Evolutionary conservation across 2,113 vertebrate species (phyloP).

Genomic region (Xenotilapia longispinis): DNA sequence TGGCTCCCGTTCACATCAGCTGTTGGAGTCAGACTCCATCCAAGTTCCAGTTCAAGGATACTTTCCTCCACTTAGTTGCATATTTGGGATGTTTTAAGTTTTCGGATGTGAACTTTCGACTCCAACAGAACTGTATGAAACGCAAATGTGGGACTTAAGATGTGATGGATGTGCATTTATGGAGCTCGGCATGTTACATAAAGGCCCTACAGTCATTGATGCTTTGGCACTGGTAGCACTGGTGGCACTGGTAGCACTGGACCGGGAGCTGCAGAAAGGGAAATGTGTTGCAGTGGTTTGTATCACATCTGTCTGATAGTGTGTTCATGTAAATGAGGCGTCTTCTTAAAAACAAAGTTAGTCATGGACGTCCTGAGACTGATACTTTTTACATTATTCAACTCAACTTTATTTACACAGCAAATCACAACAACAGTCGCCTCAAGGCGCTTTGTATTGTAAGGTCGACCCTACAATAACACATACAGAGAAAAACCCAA

Average conservation of each 20-base stretch:
- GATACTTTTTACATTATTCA: neutral
- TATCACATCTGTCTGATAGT: neutral
- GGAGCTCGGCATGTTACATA: neutral
- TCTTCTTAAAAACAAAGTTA: neutral
- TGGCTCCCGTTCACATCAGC: neutral
- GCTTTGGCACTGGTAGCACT: neutral
- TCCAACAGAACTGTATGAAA: neutral
- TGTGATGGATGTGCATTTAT: neutral
- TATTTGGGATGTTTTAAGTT: neutral
- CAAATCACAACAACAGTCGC: neutral
- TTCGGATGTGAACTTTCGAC: neutral
- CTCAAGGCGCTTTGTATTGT: rapidly evolving
- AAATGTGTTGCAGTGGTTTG: neutral
- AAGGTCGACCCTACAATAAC: neutral
- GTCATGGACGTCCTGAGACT: neutral
- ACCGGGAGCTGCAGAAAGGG: neutral
- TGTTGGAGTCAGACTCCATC: neutral
- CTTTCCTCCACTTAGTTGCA: neutral
- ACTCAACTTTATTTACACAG: neutral
- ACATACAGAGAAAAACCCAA: rapidly evolving
- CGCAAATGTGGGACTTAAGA: neutral
- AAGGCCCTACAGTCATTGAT: neutral
- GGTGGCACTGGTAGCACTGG: rapidly evolving
- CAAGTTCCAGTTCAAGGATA: neutral
- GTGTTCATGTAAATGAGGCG: neutral